These are phyloP conservation scores for Pheucticus melanocephalus DNA, from an alignment of 2,113 vertebrate species.

Conservation along the genomic window DNA sequence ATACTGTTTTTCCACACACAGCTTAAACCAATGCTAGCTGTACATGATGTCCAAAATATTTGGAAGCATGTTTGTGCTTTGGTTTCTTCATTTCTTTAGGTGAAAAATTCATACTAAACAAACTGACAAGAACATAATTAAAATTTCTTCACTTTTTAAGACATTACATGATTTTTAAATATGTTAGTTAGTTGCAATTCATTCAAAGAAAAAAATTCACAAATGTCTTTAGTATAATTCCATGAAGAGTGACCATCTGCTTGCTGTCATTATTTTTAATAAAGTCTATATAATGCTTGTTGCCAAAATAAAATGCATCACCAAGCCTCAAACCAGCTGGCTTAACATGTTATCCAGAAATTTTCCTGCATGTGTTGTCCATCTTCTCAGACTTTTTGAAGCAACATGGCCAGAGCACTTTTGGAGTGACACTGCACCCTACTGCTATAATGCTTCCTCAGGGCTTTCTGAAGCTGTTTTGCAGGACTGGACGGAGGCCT, in stretches of 20 bases:
- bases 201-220: not conserved
- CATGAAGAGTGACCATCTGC: constrained; percentile 38
- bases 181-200: not conserved
- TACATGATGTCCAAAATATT: constrained; percentile 36
- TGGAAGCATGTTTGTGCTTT: not conserved
- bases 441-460: not conserved
- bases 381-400: not conserved
- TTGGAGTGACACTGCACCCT: not conserved
- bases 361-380: not conserved
- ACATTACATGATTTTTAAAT: not conserved
- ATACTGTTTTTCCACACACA: constrained; percentile 36
- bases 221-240: not conserved
- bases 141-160: not conserved
- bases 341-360: not conserved
- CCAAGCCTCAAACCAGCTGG: not conserved
- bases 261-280: constrained; percentile 49
- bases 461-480: not conserved
- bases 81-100: not conserved
- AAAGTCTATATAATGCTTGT: not conserved
- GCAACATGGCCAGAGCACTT: not conserved
- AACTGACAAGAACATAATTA: not conserved
- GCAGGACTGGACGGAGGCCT: not conserved
- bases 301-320: constrained; percentile 15
- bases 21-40: constrained; percentile 14
- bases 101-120: not conserved